Base-by-base conservation (phyloP, 1,140 invertebrate species). In the Aphelinus atriplicis region DNA sequence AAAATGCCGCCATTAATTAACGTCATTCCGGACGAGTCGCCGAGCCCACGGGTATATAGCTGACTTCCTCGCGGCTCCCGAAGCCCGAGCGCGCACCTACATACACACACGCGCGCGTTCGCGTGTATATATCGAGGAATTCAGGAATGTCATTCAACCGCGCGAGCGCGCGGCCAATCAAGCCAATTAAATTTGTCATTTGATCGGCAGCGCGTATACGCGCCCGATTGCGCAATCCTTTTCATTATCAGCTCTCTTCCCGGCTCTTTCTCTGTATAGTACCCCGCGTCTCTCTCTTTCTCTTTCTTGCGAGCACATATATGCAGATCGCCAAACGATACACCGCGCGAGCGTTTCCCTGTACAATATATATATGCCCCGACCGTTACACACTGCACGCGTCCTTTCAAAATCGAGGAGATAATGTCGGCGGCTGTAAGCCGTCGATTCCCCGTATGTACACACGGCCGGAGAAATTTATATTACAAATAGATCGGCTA, bases 181-280 rank as follows among this genome's bases (percentile, higher is more conserved):
- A 64, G 68, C 73, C 73, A 75, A 75, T 75, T 75, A 75, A 75
- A 75, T 75, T 75, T 75, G 73, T 75, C 73, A 71, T 68, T 75
- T 66, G 73, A 75, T 70, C 73, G 73, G 68, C 68, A 58, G n/a
- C 6, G 48, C 62, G 10, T 45, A 45, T n/a, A 61, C 42, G n/a
- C 3, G 42, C 6, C n/a, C 63, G 47, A 43, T 55, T 68, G 65
- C 64, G 50, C 57, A 68, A 58, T 51, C 1, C 47, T 66, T 73
- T 58, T 66, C 71, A 53, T 67, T 73, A 66, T 67, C 71, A 53
- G 64, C 26, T 60, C 45, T 48, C 10, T 26, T 26, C 26, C 26
- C 26, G 26, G 26, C 26, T 26, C 26, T 26, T 26, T 26, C 26
- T 26, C 26, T 26, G 26, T 26, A 26, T 26, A 26, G 26, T 26